Percentiles rank a stretch among this genome's conserved stretches.
Evolutionary conservation across 2,797 vertebrate species (phyloP).

Genomic region (Leucoraja ocellata): DNA sequence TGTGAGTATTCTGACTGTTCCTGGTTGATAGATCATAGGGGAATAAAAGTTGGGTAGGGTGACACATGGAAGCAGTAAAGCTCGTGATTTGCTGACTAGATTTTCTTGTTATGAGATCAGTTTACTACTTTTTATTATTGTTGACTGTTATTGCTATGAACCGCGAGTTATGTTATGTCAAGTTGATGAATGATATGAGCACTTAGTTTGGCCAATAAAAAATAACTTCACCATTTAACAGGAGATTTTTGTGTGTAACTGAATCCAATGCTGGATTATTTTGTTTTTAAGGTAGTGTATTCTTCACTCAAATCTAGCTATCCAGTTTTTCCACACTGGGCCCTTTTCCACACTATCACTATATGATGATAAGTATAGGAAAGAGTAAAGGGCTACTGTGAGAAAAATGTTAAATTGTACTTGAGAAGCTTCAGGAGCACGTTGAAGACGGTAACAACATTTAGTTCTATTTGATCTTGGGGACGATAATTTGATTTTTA

Average conservation of each 20-base stretch:
- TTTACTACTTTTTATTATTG: not conserved
- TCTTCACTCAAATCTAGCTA: not conserved
- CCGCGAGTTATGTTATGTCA: too few relatives aligned
- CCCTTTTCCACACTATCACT: too few relatives aligned
- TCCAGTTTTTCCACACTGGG: too few relatives aligned
- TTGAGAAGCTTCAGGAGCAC: not conserved
- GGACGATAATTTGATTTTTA: not conserved
- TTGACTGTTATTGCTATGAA: too few relatives aligned
- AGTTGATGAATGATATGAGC: not conserved
- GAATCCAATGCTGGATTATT: not conserved
- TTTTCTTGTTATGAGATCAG: not conserved
- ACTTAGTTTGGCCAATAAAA: not conserved
- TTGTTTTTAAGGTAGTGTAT: not conserved
- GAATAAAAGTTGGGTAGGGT: not conserved
- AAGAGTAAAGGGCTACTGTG: not conserved
- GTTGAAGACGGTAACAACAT: not conserved
- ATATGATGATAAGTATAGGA: too few relatives aligned
- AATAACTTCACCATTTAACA: not conserved
- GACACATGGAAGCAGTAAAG: not conserved
- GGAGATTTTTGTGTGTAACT: not conserved
- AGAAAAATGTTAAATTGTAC: not conserved
- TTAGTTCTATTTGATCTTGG: not conserved
- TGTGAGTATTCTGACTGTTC: slow-evolving; percentile 60
- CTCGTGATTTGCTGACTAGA: not conserved
- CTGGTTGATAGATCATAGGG: not conserved